phyloP scores from a whole-genome alignment of 2,797 vertebrate genomes.

The Phrynocephalus vlangalii region DNA sequence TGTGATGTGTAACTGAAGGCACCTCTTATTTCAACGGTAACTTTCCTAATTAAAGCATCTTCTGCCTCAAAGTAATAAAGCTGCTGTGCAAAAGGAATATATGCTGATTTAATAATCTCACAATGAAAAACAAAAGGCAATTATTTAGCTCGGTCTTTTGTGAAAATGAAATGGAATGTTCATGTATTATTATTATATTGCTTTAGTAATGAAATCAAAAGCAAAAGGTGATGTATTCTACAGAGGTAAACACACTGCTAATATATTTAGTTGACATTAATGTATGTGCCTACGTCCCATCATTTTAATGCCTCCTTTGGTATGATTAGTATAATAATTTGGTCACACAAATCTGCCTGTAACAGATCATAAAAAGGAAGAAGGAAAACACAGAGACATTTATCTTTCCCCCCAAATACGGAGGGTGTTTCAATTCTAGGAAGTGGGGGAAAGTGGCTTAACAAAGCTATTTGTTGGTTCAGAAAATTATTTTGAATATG shows the following conservation, averaged over 20 bases:
- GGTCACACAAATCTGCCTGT: background rate
- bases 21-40: background rate
- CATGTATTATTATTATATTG: background rate
- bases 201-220: conserved; percentile 33
- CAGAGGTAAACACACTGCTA: background rate
- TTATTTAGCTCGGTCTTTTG: conserved; percentile 17
- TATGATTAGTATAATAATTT: conserved; percentile 18
- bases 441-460: background rate
- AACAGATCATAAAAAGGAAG: conserved; percentile 21
- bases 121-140: background rate
- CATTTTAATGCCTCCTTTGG: conserved; percentile 34
- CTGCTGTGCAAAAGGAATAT: background rate
- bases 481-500: conserved; percentile 67
- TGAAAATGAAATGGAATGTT: background rate
- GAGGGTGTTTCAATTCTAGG: conserved; percentile 46
- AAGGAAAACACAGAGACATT: rapidly evolving
- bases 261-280: conserved; percentile 30
- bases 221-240: conserved; percentile 18
- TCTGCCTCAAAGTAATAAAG: background rate
- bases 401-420: conserved; percentile 12
- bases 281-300: background rate
- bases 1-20: conserved; percentile 19
- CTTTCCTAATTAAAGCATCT: background rate
- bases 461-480: conserved; percentile 42
- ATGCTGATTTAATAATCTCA: conserved; percentile 19